phyloP scores from a whole-genome alignment of 2,888 invertebrate genomes.

The Parapristionchus giblindavisi region DNA sequence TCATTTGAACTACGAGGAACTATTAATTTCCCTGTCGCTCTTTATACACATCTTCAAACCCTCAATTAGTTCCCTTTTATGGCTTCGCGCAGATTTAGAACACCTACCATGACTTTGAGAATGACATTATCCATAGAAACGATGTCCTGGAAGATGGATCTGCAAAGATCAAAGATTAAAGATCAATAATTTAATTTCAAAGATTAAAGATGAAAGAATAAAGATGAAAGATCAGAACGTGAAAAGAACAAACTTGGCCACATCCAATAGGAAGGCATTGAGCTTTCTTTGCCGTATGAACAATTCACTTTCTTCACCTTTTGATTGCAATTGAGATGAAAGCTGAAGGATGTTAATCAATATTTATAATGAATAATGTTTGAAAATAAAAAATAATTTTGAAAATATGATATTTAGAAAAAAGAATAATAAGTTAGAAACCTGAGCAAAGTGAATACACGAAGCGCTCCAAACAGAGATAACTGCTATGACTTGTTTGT shows the following conservation, averaged over 20 bases:
- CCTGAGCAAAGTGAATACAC: constrained; percentile 60
- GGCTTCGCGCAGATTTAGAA: too few species aligned
- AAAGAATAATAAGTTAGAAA: constrained; percentile 34
- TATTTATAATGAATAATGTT: neutral
- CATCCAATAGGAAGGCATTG: constrained; percentile 82
- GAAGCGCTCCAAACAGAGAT: constrained; percentile 62
- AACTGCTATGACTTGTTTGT: constrained; percentile 55
- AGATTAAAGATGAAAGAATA: neutral
- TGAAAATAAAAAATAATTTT: neutral
- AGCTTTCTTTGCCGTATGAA: constrained; percentile 75
- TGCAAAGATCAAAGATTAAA: constrained; percentile 69
- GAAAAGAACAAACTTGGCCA: constrained; percentile 77
- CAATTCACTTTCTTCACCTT: constrained; percentile 41
- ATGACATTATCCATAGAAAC: constrained; percentile 84
- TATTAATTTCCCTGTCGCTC: too few species aligned
- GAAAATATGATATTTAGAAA: neutral
- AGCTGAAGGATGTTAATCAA: constrained; percentile 72
- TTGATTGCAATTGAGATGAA: constrained; percentile 78
- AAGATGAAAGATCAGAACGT: neutral
- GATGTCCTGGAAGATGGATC: constrained; percentile 88
- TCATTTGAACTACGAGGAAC: too few species aligned
- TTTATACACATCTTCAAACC: too few species aligned
- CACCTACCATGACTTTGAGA: constrained; percentile 79
- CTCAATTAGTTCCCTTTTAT: too few species aligned
- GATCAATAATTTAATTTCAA: neutral